Evolutionary conservation across 1,140 invertebrate species (phyloP).

Genomic region (Copidosoma floridanum): DNA sequence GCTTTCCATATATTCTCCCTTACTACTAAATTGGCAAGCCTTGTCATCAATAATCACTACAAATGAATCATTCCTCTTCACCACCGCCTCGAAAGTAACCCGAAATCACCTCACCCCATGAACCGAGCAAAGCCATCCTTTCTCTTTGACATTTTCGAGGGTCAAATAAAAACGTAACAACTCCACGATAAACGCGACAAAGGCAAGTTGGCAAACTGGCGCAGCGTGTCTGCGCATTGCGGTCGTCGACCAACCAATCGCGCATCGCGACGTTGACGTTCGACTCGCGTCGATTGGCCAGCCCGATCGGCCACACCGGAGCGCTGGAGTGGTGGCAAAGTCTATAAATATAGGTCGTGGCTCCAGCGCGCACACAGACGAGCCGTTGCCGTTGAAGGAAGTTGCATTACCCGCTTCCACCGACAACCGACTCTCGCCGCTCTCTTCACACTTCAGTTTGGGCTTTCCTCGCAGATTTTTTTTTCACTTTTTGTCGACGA

Average conservation of each 20-base stretch:
- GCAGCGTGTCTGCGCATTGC: slow-evolving; percentile 11
- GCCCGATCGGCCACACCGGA: accelerated
- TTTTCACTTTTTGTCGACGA: neutral
- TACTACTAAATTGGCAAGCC: no score
- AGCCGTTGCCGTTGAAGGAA: slow-evolving; percentile 24
- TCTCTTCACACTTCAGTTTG: neutral
- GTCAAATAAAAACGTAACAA: neutral
- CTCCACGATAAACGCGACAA: neutral
- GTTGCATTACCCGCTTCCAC: slow-evolving; percentile 26
- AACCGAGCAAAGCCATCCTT: no score
- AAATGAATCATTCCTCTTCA: no score
- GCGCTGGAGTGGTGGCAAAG: no score
- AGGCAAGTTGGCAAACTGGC: slow-evolving; percentile 1
- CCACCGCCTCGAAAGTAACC: no score
- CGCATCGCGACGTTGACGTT: neutral
- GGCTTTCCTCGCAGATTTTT: neutral
- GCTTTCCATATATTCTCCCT: no score
- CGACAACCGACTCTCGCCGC: slow-evolving; percentile 32
- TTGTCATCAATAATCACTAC: no score
- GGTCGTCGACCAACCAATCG: slow-evolving; percentile 1
- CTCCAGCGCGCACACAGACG: slow-evolving; percentile 10
- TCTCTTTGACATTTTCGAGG: no score
- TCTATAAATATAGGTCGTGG: slow-evolving; percentile 4
- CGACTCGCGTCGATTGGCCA: neutral
- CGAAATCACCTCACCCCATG: no score